Percentiles rank a stretch among this genome's conserved stretches.
Evolutionary conservation across 1,140 invertebrate species (phyloP).

Genomic region (Ridgeia piscesae): DNA sequence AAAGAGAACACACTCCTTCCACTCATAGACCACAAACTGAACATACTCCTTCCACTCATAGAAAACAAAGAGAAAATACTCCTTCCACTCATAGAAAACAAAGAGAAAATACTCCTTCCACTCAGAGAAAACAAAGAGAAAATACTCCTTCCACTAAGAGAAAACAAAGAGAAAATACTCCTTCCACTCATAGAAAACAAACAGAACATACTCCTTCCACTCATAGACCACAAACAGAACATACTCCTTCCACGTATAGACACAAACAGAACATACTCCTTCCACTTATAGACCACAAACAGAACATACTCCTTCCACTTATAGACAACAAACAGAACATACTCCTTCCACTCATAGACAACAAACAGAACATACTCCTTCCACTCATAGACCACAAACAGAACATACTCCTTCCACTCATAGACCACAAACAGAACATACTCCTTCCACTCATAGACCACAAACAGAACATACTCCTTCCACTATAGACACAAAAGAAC

Average conservation of each 20-base stretch:
- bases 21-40: no score
- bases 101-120: slow-evolving; percentile 16
- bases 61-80: neutral
- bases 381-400: slow-evolving; percentile 5
- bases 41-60: slow-evolving; percentile 24
- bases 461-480: slow-evolving; percentile 11
- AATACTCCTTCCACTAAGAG: slow-evolving; percentile 22
- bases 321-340: slow-evolving; percentile 22
- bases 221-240: neutral
- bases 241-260: slow-evolving; percentile 21
- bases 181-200: slow-evolving; percentile 14
- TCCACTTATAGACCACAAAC: no score
- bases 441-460: slow-evolving; percentile 20
- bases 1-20: no score
- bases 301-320: slow-evolving; percentile 21
- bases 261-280: no score
- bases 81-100: slow-evolving; percentile 16
- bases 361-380: slow-evolving; percentile 7
- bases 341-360: no score
- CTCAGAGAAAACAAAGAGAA: neutral
- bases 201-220: slow-evolving; percentile 19
- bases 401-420: slow-evolving; percentile 22
- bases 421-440: neutral
- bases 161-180: neutral
- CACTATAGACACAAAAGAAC: no score